Evolutionary conservation across 2,888 invertebrate genomes (phyloP).

Genomic region (Eudiplozoon nipponicum): DNA sequence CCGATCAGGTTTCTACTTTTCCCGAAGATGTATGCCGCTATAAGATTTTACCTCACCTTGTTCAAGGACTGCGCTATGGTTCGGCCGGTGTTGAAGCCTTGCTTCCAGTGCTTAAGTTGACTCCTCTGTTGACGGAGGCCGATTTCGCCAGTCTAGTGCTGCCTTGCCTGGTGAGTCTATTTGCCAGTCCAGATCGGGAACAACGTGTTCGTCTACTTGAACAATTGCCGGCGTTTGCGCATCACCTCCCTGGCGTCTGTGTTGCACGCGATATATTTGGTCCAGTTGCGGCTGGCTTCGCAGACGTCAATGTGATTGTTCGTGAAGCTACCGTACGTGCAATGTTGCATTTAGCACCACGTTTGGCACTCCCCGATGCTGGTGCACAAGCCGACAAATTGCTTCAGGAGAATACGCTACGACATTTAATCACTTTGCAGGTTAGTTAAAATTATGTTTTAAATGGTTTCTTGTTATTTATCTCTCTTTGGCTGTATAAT

Average conservation of each 20-base stretch:
- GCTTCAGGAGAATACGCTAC: too few relatives aligned
- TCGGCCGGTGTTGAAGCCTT: conserved; percentile 78
- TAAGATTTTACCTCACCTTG: conserved; percentile 66
- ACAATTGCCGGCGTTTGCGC: conserved; percentile 52
- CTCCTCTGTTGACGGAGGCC: conserved; percentile 49
- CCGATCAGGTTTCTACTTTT: conserved; percentile 53
- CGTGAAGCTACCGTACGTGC: conserved; percentile 78
- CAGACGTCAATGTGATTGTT: conserved; percentile 79
- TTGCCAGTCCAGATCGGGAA: conserved; percentile 68
- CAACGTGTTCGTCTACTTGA: conserved; percentile 67
- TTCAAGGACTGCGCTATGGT: conserved; percentile 79
- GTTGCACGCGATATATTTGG: conserved; percentile 48
- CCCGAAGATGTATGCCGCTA: conserved; percentile 62
- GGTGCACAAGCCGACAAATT: too few relatives aligned
- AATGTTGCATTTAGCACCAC: conserved; percentile 61
- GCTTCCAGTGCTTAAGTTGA: conserved; percentile 61
- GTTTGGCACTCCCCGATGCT: too few relatives aligned
- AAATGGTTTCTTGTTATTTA: too few relatives aligned
- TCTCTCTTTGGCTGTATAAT: too few relatives aligned
- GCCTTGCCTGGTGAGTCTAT: conserved; percentile 77
- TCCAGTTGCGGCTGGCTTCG: conserved; percentile 51
- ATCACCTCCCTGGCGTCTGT: conserved; percentile 32
- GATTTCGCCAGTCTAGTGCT: conserved; percentile 84
- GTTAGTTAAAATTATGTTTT: too few relatives aligned
- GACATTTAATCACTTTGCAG: too few relatives aligned